Percentiles rank a stretch among this genome's conserved stretches.
Evolutionary conservation across 2,888 invertebrate genomes (phyloP).

Genomic region (Agrotis segetum): DNA sequence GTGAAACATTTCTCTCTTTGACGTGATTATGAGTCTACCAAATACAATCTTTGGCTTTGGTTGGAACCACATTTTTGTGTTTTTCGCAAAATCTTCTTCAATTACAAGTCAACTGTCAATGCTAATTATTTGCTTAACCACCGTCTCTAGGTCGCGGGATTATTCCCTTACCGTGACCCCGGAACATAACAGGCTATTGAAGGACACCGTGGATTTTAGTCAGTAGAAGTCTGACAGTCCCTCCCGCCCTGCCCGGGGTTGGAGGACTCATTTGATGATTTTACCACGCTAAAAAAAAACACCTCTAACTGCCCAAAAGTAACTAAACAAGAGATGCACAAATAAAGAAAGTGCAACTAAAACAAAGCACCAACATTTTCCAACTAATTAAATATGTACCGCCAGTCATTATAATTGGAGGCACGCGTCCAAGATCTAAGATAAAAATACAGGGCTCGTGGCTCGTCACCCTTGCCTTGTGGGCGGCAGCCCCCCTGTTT

Average conservation of each 20-base stretch:
- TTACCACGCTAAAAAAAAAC: too few relatives aligned
- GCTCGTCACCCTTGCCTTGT: slow-evolving; percentile 6
- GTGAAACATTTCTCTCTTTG: too few relatives aligned
- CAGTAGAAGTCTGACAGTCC: too few relatives aligned
- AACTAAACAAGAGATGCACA: background rate
- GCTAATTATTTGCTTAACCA: background rate
- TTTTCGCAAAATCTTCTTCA: background rate
- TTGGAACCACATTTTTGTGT: background rate
- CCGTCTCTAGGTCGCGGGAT: too few relatives aligned
- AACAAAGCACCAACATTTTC: slow-evolving; percentile 21
- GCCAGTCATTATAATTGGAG: slow-evolving; percentile 35
- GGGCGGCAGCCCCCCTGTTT: slow-evolving; percentile 13
- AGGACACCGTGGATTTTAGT: too few relatives aligned
- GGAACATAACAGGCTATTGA: too few relatives aligned
- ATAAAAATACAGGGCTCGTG: slow-evolving; percentile 18
- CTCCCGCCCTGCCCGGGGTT: too few relatives aligned
- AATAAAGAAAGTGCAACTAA: background rate
- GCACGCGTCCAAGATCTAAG: slow-evolving; percentile 39
- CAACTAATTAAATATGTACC: slow-evolving; percentile 49
- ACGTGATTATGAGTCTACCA: too few relatives aligned
- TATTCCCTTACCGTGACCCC: too few relatives aligned
- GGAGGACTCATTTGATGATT: too few relatives aligned
- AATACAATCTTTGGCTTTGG: background rate
- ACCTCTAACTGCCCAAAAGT: background rate
- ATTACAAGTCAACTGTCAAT: background rate